phyloP scores from a whole-genome alignment of 2,113 vertebrate genomes.

The Lanius collurio region DNA sequence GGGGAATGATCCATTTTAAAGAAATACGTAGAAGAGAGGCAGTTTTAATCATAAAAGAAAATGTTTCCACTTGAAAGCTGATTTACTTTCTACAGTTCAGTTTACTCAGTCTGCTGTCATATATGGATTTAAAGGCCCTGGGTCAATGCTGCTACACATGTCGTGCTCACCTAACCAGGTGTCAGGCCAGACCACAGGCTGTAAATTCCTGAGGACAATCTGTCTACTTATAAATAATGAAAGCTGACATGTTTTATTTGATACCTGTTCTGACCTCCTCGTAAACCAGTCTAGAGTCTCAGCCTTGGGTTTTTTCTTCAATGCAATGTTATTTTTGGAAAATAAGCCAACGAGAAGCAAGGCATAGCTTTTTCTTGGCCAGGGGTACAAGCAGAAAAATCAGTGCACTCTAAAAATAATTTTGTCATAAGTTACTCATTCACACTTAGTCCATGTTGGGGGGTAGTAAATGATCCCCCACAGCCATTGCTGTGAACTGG shows the following conservation, averaged over 20 bases:
- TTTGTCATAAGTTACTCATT: conserved; percentile 23
- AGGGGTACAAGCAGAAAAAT: not conserved
- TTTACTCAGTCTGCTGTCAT: not conserved
- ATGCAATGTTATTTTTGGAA: not conserved
- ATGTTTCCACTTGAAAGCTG: not conserved
- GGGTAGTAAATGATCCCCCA: not conserved
- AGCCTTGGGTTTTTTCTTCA: not conserved
- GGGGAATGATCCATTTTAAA: not conserved
- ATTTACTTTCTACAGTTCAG: not conserved
- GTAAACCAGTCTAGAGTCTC: not conserved
- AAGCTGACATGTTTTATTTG: not conserved
- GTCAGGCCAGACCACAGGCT: not conserved
- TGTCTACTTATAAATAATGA: not conserved
- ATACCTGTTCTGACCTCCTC: not conserved
- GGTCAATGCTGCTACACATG: not conserved
- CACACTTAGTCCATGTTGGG: not conserved
- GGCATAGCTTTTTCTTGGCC: not conserved
- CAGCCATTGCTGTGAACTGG: not conserved
- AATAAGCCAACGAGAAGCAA: not conserved
- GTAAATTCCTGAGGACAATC: conserved; percentile 10
- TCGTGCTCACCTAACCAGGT: not conserved
- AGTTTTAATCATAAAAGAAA: not conserved
- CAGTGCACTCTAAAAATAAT: not conserved
- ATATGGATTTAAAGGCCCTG: not conserved
- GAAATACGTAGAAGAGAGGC: not conserved